phyloP scores from a whole-genome alignment of 2,888 invertebrate genomes.

The Hirtodrosophila cameraria region DNA sequence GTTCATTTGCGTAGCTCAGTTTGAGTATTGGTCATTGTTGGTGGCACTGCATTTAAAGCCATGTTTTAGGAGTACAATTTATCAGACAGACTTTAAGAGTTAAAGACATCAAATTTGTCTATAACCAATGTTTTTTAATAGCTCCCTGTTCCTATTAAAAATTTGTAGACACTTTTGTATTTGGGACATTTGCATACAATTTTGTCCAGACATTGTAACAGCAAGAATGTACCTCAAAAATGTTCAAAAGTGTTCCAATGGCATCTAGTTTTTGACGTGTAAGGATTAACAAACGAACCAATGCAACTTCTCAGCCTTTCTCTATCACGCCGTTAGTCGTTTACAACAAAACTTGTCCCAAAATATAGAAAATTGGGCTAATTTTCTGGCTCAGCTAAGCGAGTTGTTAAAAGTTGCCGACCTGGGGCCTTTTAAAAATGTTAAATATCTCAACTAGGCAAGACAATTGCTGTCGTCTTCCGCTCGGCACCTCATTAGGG shows the following conservation, averaged over 20 bases:
- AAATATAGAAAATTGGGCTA: conserved; percentile 11
- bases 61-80: not conserved
- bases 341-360: not conserved
- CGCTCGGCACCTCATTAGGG: conserved; percentile 73
- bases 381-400: conserved; percentile 9
- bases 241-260: too few species aligned
- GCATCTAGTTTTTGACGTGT: not conserved
- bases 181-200: too few species aligned
- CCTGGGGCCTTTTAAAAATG: conserved; percentile 11
- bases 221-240: too few species aligned
- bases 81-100: too few species aligned
- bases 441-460: conserved; percentile 49
- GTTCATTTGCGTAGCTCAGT: conserved; percentile 1
- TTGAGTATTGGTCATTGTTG: not conserved
- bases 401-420: not conserved
- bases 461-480: conserved; percentile 54
- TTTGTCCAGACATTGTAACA: too few species aligned
- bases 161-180: too few species aligned
- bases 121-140: too few species aligned
- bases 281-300: not conserved
- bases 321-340: conserved; percentile 1
- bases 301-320: not conserved
- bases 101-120: too few species aligned
- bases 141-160: too few species aligned
- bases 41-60: not conserved